Evolutionary conservation across 23 tunicate species (phyloP).

Genomic region (Ascidia mentula): DNA sequence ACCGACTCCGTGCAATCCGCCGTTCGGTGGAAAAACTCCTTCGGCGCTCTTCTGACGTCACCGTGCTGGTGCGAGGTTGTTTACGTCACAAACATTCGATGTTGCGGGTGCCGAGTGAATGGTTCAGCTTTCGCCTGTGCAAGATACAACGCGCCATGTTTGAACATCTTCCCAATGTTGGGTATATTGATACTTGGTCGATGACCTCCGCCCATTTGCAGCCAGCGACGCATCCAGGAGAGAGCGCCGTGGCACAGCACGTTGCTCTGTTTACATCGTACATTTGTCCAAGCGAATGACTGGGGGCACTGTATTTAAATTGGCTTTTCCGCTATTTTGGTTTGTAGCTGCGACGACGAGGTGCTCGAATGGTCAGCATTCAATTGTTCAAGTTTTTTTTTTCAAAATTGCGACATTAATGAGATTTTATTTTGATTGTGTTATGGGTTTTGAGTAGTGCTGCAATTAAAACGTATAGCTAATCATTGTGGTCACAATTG

Average conservation of each 20-base stretch:
- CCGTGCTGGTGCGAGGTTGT: neutral
- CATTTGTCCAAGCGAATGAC: neutral
- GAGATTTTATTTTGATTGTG: too few species aligned
- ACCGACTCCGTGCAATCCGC: neutral
- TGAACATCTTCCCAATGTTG: neutral
- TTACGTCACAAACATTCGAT: conserved; percentile 9
- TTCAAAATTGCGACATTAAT: too few species aligned
- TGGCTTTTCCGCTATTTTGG: too few species aligned
- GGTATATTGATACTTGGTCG: conserved; percentile 11
- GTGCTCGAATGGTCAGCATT: too few species aligned
- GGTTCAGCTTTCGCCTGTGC: conserved; percentile 15
- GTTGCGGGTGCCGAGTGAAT: neutral
- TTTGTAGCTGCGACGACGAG: too few species aligned
- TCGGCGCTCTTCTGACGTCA: neutral
- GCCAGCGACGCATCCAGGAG: neutral
- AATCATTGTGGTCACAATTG: too few species aligned
- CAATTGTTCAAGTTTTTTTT: too few species aligned
- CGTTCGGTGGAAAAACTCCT: conserved; percentile 3
- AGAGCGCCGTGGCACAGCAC: neutral
- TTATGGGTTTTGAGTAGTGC: too few species aligned
- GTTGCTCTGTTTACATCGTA: neutral
- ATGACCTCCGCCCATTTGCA: neutral
- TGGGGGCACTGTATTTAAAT: too few species aligned
- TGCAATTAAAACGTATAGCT: too few species aligned
- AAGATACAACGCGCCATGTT: conserved; percentile 4